Percentiles rank a stretch among this genome's conserved stretches.
Conservation (phyloP, 1,140 invertebrate genomes). For the Cecropterus lyciades region DNA sequence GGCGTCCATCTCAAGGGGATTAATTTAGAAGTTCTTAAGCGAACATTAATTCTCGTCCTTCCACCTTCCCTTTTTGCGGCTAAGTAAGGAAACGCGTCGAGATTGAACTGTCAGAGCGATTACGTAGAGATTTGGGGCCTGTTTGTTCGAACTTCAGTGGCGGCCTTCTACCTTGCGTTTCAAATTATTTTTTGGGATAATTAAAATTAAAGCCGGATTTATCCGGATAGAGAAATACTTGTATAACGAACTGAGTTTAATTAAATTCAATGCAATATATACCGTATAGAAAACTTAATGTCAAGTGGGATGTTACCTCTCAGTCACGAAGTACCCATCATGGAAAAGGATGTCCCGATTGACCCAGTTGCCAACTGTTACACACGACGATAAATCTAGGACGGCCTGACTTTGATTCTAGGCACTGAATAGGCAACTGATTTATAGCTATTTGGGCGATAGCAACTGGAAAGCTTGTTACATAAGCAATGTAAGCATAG, state of each 20-base stretch:
- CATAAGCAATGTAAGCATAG: too few relatives aligned
- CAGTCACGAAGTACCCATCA: slow-evolving; percentile 14
- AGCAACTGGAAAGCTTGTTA: not conserved
- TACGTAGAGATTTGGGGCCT: slow-evolving; percentile 44
- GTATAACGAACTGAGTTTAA: not conserved
- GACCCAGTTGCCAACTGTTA: slow-evolving; percentile 22
- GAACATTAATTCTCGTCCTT: slow-evolving; percentile 65
- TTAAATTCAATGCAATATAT: not conserved
- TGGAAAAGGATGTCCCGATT: slow-evolving; percentile 30
- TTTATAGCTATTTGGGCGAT: not conserved
- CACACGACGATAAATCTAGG: slow-evolving; percentile 14
- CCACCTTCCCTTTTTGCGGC: slow-evolving; percentile 64
- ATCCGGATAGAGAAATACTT: not conserved
- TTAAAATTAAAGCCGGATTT: slow-evolving; percentile 11
- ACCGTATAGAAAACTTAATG: slow-evolving; percentile 6
- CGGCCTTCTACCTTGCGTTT: slow-evolving; percentile 11
- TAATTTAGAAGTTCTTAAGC: slow-evolving; percentile 74
- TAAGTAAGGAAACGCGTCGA: slow-evolving; percentile 48
- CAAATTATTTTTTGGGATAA: slow-evolving; percentile 2
- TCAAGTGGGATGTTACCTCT: slow-evolving; percentile 24
- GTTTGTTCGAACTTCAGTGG: slow-evolving; percentile 34
- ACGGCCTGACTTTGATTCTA: slow-evolving; percentile 7
- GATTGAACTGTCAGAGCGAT: slow-evolving; percentile 59
- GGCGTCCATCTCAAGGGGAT: slow-evolving; percentile 74
- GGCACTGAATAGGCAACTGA: not conserved